Percentiles rank a stretch among this genome's conserved stretches.
These are phyloP conservation scores for Ptiloglossa arizonensis DNA, from an alignment of 1,140 invertebrate species.

Conservation along the genomic window DNA sequence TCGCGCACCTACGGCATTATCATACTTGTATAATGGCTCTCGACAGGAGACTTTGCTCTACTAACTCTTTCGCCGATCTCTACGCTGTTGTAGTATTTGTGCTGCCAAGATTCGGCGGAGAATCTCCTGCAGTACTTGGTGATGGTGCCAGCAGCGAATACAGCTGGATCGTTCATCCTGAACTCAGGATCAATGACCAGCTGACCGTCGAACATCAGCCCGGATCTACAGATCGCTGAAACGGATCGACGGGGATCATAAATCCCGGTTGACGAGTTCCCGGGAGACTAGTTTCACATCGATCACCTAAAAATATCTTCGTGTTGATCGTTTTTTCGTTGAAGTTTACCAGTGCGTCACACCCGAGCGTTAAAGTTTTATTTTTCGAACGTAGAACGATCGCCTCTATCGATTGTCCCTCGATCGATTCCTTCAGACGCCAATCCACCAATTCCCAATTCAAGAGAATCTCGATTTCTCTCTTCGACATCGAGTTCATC, in stretches of 20 bases:
- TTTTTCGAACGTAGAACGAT: conserved; percentile 48
- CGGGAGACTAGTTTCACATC: not conserved
- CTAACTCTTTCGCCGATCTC: conserved; percentile 83
- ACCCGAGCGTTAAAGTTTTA: conserved; percentile 43
- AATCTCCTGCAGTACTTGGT: conserved; percentile 84
- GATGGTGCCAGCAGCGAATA: conserved; percentile 87
- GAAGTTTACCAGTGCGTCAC: conserved; percentile 67
- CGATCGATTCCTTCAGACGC: conserved; percentile 26
- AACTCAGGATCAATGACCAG: conserved; percentile 87
- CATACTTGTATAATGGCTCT: not conserved
- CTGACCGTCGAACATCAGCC: conserved; percentile 87
- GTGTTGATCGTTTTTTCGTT: conserved; percentile 61
- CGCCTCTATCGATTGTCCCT: conserved; percentile 46
- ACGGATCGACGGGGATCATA: not conserved
- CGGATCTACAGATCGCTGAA: conserved; percentile 86
- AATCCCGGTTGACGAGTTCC: not conserved
- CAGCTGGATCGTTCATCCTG: conserved; percentile 86
- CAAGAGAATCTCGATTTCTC: conserved; percentile 58
- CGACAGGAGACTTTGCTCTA: conserved; percentile 4
- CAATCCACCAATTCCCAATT: conserved; percentile 64
- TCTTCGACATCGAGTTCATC: conserved; percentile 54
- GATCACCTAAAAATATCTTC: conserved; percentile 81
- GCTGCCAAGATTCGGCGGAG: conserved; percentile 78
- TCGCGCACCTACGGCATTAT: no score
- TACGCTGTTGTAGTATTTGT: conserved; percentile 82